Evolutionary conservation across 2,888 invertebrate genomes (phyloP).

Genomic region (Archaeoteleia sp.): DNA sequence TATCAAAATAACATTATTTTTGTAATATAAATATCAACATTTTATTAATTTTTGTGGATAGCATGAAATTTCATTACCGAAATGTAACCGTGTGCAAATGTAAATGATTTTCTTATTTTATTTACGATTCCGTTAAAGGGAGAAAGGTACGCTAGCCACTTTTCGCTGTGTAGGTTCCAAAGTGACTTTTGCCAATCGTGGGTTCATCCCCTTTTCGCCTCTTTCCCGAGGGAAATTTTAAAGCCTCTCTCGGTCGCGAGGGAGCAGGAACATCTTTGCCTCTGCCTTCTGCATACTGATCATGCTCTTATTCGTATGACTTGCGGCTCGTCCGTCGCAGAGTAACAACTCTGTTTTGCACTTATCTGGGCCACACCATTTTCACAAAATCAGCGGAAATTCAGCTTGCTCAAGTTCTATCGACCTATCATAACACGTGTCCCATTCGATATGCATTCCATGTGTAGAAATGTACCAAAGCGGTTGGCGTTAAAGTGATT

Average conservation of each 20-base stretch:
- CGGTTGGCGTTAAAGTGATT: neutral
- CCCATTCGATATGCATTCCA: neutral
- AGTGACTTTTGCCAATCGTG: slow-evolving; percentile 17
- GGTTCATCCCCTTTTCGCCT: slow-evolving; percentile 18
- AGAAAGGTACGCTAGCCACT: neutral
- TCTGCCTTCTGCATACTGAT: slow-evolving; percentile 53
- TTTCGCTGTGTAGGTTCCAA: slow-evolving; percentile 4
- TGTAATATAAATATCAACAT: no score
- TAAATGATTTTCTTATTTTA: neutral
- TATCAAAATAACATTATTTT: no score
- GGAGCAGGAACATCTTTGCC: slow-evolving; percentile 29
- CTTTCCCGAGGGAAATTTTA: slow-evolving; percentile 58
- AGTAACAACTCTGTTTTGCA: slow-evolving; percentile 7
- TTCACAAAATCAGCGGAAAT: slow-evolving; percentile 5
- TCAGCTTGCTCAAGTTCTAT: slow-evolving; percentile 1
- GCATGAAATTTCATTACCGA: no score
- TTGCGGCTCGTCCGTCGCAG: slow-evolving; percentile 7
- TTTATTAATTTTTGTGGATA: no score
- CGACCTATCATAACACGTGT: neutral
- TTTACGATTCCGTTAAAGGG: neutral
- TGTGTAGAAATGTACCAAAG: neutral
- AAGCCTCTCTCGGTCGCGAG: slow-evolving; percentile 29
- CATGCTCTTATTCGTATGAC: slow-evolving; percentile 14
- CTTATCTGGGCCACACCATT: slow-evolving; percentile 5
- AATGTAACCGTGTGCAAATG: neutral